phyloP scores from a whole-genome alignment of 2,888 invertebrate species.

The Hypomecis punctinalis region DNA sequence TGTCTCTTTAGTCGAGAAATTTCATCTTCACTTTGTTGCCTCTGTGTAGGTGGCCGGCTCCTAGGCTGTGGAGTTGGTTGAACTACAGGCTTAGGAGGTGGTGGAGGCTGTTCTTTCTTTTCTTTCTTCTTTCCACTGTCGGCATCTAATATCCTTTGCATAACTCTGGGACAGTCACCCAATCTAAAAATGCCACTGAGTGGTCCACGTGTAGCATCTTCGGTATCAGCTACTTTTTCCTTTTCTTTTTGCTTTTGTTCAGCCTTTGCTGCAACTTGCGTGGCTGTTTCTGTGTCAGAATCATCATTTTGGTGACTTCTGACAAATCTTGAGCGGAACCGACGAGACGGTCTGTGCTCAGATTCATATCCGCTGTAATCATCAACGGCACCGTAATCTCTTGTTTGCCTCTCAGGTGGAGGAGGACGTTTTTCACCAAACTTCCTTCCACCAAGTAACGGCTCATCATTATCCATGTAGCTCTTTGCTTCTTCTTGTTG shows the following conservation, averaged over 20 bases:
- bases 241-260: conserved; percentile 86
- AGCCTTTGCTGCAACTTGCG: conserved; percentile 88
- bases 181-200: conserved; percentile 95
- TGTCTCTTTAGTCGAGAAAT: conserved; percentile 94
- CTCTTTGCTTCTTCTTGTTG: conserved; percentile 91
- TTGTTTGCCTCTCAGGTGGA: conserved; percentile 81
- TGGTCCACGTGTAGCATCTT: conserved; percentile 94
- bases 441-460: conserved; percentile 89
- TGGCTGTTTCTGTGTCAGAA: conserved; percentile 89
- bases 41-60: conserved; percentile 86
- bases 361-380: conserved; percentile 90
- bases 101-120: conserved; percentile 87
- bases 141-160: conserved; percentile 94
- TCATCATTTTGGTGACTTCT: conserved; percentile 89
- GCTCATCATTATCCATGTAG: conserved; percentile 88
- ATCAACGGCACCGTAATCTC: conserved; percentile 86
- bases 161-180: conserved; percentile 94
- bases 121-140: conserved; percentile 91
- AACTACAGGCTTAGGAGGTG: conserved; percentile 80
- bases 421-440: conserved; percentile 89
- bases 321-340: conserved; percentile 90
- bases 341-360: conserved; percentile 86
- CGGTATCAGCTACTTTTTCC: conserved; percentile 93
- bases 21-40: conserved; percentile 95
- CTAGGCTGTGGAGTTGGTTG: conserved; percentile 84